A percentile compares a stretch with the other conserved stretches of the same genome.
Evolutionary conservation across 2,113 vertebrate species (phyloP).

Genomic region (Lethenteron reissneri): DNA sequence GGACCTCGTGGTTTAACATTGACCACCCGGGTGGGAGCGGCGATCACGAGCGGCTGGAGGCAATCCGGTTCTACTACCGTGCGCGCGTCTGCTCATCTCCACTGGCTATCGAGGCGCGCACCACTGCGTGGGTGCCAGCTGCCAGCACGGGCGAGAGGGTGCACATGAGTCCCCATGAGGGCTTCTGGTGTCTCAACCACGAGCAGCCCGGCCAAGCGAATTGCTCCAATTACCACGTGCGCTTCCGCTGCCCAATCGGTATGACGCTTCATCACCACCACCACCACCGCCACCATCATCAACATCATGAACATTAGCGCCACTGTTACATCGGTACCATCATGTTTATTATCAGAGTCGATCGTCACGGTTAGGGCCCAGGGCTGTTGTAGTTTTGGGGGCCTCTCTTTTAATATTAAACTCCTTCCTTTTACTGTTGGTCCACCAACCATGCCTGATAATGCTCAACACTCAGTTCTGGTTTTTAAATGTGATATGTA

Average conservation of each 20-base stretch:
- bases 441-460: no score
- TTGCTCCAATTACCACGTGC: constrained; percentile 41
- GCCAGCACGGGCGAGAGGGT: constrained; percentile 38
- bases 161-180: constrained; percentile 32
- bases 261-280: not conserved
- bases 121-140: constrained; percentile 43
- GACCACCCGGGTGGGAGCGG: constrained; percentile 57
- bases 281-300: no score
- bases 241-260: constrained; percentile 54
- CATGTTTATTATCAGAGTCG: no score
- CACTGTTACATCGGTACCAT: no score
- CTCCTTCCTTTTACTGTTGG: no score
- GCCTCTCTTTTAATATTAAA: no score
- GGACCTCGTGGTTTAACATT: constrained; percentile 66
- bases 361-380: no score
- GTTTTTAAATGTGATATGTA: no score
- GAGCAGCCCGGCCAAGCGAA: constrained; percentile 38
- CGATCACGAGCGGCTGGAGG: constrained; percentile 52
- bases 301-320: no score
- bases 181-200: constrained; percentile 62
- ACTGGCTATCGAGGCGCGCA: constrained; percentile 39
- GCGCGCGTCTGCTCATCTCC: constrained; percentile 35
- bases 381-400: no score
- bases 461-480: no score
- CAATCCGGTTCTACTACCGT: constrained; percentile 54